Percentiles rank a stretch among this genome's conserved stretches.
Conservation (phyloP, 2,797 vertebrate species). For the Lycodopsis pacificus region DNA sequence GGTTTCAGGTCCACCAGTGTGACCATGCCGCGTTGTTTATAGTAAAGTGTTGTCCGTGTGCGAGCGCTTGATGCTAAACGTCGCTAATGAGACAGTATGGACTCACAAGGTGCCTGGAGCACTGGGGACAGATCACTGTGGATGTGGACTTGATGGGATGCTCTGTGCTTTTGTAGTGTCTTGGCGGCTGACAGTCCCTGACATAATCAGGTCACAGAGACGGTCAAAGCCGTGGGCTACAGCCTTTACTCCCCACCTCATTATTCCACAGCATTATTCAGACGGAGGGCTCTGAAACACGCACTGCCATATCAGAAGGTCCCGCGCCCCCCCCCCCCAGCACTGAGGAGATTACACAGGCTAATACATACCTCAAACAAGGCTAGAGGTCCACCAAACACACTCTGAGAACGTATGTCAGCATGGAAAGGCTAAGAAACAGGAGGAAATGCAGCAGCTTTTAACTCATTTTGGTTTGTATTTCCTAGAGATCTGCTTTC, state of each 20-base stretch:
- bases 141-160: conserved; percentile 89
- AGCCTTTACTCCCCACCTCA: conserved; percentile 87
- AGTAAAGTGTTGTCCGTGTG: conserved; percentile 44
- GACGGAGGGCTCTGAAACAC: conserved; percentile 84
- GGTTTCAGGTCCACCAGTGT: conserved; percentile 42
- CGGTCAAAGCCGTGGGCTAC: conserved; percentile 90
- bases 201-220: conserved; percentile 95
- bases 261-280: conserved; percentile 90
- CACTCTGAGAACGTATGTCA: conserved; percentile 45
- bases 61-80: conserved; percentile 86
- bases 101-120: conserved; percentile 87
- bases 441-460: not conserved
- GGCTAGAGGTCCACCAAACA: conserved; percentile 70
- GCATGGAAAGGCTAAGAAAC: conserved; percentile 15
- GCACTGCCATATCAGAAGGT: conserved; percentile 79
- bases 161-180: conserved; percentile 90
- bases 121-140: conserved; percentile 83
- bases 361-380: conserved; percentile 73
- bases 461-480: conserved; percentile 20
- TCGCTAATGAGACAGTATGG: conserved; percentile 89
- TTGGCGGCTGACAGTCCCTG: conserved; percentile 89
- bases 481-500: conserved; percentile 18
- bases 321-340: conserved; percentile 22
- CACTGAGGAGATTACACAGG: conserved; percentile 75
- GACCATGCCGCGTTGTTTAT: conserved; percentile 22